phyloP scores from a whole-genome alignment of 2,888 invertebrate species.

The Drosophila paranaensis region DNA sequence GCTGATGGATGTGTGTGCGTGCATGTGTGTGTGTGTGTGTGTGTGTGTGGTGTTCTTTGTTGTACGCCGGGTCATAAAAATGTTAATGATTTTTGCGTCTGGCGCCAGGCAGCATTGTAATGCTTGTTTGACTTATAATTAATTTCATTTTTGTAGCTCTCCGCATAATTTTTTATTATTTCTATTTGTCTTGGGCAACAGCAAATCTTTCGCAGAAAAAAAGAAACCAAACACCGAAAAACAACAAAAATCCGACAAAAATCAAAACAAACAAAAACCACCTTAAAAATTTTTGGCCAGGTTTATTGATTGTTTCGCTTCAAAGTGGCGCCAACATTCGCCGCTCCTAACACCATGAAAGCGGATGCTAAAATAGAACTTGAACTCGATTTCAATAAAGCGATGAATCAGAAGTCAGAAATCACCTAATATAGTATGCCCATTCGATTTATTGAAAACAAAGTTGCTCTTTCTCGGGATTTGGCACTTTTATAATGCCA shows the following conservation, averaged over 20 bases:
- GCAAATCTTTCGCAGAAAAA: slow-evolving; percentile 6
- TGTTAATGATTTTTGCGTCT: slow-evolving; percentile 80
- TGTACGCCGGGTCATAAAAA: slow-evolving; percentile 78
- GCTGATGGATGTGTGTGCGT: slow-evolving; percentile 61
- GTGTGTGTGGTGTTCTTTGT: slow-evolving; percentile 74
- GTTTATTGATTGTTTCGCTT: slow-evolving; percentile 73
- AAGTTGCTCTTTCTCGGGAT: background rate
- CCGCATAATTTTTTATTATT: slow-evolving; percentile 55
- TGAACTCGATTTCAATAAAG: slow-evolving; percentile 37
- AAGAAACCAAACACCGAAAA: slow-evolving; percentile 26
- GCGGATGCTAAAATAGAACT: slow-evolving; percentile 64
- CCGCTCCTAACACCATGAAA: slow-evolving; percentile 55
- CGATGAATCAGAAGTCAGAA: slow-evolving; percentile 50
- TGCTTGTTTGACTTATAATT: slow-evolving; percentile 81
- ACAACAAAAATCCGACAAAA: slow-evolving; percentile 19
- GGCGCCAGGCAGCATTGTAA: slow-evolving; percentile 80
- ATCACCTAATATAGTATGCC: slow-evolving; percentile 14
- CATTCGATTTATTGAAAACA: slow-evolving; percentile 5
- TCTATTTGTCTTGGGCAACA: slow-evolving; percentile 57
- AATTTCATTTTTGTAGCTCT: slow-evolving; percentile 68
- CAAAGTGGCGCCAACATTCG: slow-evolving; percentile 72
- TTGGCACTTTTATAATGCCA: background rate
- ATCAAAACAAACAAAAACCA: slow-evolving; percentile 33
- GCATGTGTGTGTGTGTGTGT: too few relatives aligned
- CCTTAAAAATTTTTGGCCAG: slow-evolving; percentile 52